Conservation (phyloP, 1,140 invertebrate species). For the Tribolium madens region DNA sequence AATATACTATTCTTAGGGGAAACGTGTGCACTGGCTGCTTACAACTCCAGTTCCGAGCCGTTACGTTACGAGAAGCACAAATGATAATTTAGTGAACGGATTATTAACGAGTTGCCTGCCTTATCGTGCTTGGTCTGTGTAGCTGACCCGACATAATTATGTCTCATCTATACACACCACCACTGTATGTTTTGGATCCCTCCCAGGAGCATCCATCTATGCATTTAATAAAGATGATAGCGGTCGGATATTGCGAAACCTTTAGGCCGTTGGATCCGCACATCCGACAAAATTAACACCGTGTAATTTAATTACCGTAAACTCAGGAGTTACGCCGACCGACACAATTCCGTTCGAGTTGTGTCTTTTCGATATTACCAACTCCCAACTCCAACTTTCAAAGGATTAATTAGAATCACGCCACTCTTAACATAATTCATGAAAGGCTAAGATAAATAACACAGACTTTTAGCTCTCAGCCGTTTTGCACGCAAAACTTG, state of each 20-base stretch:
- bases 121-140: slow-evolving; percentile 18
- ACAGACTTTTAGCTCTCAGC: neutral
- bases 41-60: slow-evolving; percentile 6
- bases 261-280: slow-evolving; percentile 1
- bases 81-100: slow-evolving; percentile 37
- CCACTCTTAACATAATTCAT: neutral
- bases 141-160: slow-evolving; percentile 37
- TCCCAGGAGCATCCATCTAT: slow-evolving; percentile 33
- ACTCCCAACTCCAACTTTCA: neutral
- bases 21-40: neutral
- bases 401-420: neutral
- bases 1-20: slow-evolving; percentile 13
- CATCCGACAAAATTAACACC: slow-evolving; percentile 29
- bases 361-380: neutral
- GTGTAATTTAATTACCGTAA: slow-evolving; percentile 38
- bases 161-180: slow-evolving; percentile 36
- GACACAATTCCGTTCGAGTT: neutral
- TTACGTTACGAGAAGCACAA: slow-evolving; percentile 16
- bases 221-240: slow-evolving; percentile 38
- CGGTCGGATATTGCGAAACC: slow-evolving; percentile 29
- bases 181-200: slow-evolving; percentile 34
- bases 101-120: slow-evolving; percentile 38
- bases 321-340: slow-evolving; percentile 7
- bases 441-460: neutral
- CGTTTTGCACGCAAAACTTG: too few species aligned